Percentiles rank a stretch among this genome's conserved stretches.
Conservation (phyloP, 2,113 vertebrate species). For the rabbit (Oryctolagus cuniculus) region mOryCun1.1 NC_091445.1:45405501-45406000, state of each 20-base stretch:
- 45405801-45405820: not conserved
- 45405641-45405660: not conserved
- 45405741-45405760: not conserved
- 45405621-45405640: not conserved
- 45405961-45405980: not conserved
- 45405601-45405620: not conserved
- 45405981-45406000: not conserved
- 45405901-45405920: not conserved
- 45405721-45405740: not conserved
- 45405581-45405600: constrained; percentile 20
- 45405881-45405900: not conserved
- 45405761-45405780: not conserved
- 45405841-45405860: not conserved
- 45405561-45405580: constrained; percentile 28
- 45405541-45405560: not conserved
- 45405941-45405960: not conserved
- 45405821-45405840: not conserved
- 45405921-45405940: not conserved
- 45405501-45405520: not conserved
- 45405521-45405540: not conserved
- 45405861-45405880: not conserved
- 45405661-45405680: not conserved
- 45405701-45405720: not conserved
- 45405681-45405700: not conserved
- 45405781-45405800: not conserved